phyloP scores from a whole-genome alignment of 2,797 vertebrate species.

The Onychomys arenicola region DNA sequence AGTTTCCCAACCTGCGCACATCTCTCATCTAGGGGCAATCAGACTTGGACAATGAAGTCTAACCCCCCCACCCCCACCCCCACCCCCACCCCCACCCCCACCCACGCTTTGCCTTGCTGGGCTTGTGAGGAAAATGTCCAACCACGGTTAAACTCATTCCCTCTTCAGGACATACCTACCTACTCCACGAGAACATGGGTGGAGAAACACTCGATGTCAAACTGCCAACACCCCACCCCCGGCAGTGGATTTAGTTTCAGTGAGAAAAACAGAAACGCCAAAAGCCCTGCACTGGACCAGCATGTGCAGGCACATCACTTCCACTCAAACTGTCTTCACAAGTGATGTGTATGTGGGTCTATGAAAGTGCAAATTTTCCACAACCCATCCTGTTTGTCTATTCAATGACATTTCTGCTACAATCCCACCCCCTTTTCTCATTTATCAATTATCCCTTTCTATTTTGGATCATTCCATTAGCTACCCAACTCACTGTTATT shows the following conservation, averaged over 20 bases:
- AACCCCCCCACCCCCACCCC: not conserved
- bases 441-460: not conserved
- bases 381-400: not conserved
- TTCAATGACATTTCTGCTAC: not conserved
- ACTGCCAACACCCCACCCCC: not conserved
- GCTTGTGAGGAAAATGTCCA: constrained; percentile 5
- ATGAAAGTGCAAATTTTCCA: not conserved
- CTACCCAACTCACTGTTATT: not conserved
- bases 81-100: no score
- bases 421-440: not conserved
- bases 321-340: not conserved
- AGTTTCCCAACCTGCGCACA: not conserved
- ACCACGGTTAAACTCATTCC: not conserved
- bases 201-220: not conserved
- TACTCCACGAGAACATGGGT: not conserved
- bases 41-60: not conserved
- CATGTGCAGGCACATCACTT: not conserved
- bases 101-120: not conserved
- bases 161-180: not conserved
- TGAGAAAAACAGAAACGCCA: not conserved
- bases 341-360: not conserved
- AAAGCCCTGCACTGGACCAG: not conserved
- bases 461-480: not conserved
- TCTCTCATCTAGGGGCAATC: not conserved
- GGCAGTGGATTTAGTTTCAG: not conserved